Conservation (phyloP, 2,888 invertebrate species). For the Eumacrocentrus americanus region DNA sequence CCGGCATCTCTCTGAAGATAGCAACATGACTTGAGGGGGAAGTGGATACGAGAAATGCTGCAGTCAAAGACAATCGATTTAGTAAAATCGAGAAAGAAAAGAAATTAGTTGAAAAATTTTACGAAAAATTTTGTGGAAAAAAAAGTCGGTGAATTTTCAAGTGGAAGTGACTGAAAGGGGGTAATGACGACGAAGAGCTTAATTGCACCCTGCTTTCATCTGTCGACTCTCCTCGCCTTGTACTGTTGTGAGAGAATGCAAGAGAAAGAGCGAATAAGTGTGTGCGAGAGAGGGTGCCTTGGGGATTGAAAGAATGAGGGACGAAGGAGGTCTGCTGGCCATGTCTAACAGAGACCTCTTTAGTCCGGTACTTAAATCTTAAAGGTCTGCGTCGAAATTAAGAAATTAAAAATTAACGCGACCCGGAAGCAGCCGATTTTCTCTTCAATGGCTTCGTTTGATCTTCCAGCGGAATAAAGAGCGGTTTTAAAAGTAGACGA, state of each 20-base stretch:
- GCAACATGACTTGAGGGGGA: too few relatives aligned
- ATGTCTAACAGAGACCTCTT: conserved; percentile 37
- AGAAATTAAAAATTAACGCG: conserved; percentile 57
- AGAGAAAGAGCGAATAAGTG: conserved; percentile 27
- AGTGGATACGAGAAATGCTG: too few relatives aligned
- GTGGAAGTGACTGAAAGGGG: conserved; percentile 4
- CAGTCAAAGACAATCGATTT: not conserved
- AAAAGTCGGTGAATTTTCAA: conserved; percentile 22
- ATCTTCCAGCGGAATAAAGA: conserved; percentile 21
- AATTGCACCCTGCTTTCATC: conserved; percentile 55
- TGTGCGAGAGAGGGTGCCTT: conserved; percentile 33
- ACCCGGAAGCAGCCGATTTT: conserved; percentile 43
- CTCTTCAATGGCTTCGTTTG: conserved; percentile 33
- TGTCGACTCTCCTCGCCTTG: conserved; percentile 44
- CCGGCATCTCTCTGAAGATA: too few relatives aligned
- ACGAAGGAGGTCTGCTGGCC: conserved; percentile 12
- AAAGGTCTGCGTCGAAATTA: conserved; percentile 52
- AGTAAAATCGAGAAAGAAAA: not conserved
- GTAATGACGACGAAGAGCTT: conserved; percentile 41
- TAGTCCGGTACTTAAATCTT: conserved; percentile 48
- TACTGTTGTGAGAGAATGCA: conserved; percentile 25
- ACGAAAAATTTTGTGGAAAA: not conserved
- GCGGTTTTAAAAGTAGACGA: not conserved
- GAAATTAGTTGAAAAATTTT: conserved; percentile 8
- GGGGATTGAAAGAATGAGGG: conserved; percentile 18